Evolutionary conservation across 1,140 invertebrate genomes (phyloP).

Genomic region (Drosophila repletoides): DNA sequence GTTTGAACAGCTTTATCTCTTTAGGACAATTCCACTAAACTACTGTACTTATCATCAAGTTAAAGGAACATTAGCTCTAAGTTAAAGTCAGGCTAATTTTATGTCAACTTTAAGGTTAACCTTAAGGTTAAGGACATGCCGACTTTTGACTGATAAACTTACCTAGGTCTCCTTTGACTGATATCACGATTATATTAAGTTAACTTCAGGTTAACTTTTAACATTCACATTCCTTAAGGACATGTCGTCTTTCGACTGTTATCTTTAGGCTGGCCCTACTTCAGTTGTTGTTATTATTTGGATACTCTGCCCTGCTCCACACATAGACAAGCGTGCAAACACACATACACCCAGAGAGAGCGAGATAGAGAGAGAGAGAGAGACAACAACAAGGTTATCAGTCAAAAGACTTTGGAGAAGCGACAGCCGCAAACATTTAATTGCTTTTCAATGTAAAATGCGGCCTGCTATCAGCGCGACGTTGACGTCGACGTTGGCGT

Average conservation of each 20-base stretch:
- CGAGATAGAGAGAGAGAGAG: background rate
- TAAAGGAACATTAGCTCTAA: no score
- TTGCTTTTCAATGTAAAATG: conserved; percentile 67
- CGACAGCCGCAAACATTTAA: conserved; percentile 54
- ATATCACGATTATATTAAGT: no score
- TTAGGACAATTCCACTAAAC: no score
- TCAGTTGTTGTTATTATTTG: background rate
- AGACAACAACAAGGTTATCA: conserved; percentile 37
- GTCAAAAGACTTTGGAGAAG: conserved; percentile 36
- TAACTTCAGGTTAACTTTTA: no score
- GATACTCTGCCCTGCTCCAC: background rate
- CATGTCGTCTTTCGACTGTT: background rate
- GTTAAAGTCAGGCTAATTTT: no score
- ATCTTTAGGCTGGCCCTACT: background rate
- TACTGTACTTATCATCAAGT: no score
- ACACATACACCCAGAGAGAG: conserved; percentile 10
- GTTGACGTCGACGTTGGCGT: background rate
- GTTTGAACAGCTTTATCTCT: no score
- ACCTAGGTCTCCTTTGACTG: no score
- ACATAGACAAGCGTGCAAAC: conserved; percentile 42
- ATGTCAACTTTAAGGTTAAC: no score
- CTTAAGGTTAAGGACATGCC: no score
- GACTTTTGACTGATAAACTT: no score
- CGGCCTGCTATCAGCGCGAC: conserved; percentile 28
- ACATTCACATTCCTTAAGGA: conserved; percentile 7